Evolutionary conservation across 2,797 vertebrate genomes (phyloP).

Genomic region (Sylvia borin): DNA sequence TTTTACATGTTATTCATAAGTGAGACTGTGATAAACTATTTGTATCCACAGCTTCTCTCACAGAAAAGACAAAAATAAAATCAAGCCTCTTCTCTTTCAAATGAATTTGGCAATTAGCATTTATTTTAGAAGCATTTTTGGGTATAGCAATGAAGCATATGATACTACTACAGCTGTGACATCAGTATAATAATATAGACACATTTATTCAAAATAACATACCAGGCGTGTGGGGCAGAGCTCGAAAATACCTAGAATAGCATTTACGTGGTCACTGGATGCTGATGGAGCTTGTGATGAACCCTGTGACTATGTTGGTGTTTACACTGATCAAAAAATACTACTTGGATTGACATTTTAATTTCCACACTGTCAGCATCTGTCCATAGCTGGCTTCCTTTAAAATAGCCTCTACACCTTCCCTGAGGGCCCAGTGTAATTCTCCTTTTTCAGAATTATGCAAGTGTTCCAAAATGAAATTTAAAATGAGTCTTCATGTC

Average conservation of each 20-base stretch:
- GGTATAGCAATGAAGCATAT: neutral
- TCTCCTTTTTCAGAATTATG: neutral
- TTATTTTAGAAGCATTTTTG: constrained; percentile 7
- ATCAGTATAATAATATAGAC: neutral
- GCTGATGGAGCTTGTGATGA: neutral
- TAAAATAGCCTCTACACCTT: neutral
- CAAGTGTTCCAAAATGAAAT: neutral
- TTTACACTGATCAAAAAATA: neutral
- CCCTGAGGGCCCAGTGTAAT: neutral
- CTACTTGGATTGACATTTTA: neutral
- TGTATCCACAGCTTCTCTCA: neutral
- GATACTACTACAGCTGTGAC: neutral
- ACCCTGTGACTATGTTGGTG: neutral
- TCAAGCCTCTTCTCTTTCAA: constrained; percentile 1
- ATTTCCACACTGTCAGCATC: neutral
- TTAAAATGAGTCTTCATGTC: neutral
- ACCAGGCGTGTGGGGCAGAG: neutral
- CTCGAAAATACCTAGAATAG: neutral
- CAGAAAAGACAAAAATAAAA: constrained; percentile 32
- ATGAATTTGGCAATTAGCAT: constrained; percentile 7
- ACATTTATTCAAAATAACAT: neutral
- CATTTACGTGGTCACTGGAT: neutral
- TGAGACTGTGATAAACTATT: constrained; percentile 16
- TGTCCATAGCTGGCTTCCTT: neutral
- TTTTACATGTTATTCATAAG: neutral